These are phyloP conservation scores for Odontamblyopus rebecca DNA, from an alignment of 2,797 vertebrate species.

Conservation along the genomic window DNA sequence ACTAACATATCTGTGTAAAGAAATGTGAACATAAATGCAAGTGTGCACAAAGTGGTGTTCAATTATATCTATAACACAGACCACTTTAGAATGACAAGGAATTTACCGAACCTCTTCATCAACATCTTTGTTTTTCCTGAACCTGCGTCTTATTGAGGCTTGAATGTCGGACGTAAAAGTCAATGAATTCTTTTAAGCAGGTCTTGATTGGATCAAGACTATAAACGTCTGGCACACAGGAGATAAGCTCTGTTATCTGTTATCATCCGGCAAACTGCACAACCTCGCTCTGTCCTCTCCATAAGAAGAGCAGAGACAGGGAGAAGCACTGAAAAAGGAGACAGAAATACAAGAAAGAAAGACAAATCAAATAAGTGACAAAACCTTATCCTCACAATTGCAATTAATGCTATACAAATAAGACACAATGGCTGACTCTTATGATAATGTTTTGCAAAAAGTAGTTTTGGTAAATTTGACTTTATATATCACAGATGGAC, in stretches of 20 bases:
- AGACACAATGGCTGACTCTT: neutral
- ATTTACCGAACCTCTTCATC: slow-evolving; percentile 26
- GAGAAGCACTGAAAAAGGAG: slow-evolving; percentile 19
- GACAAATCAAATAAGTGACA: neutral
- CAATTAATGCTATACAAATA: neutral
- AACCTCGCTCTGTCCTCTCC: slow-evolving; percentile 60
- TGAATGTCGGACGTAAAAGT: slow-evolving; percentile 66
- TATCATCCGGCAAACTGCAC: slow-evolving; percentile 45
- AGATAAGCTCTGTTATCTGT: slow-evolving; percentile 81
- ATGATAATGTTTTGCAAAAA: too few species aligned
- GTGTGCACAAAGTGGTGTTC: neutral
- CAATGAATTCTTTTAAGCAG: slow-evolving; percentile 74
- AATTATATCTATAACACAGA: slow-evolving; percentile 13
- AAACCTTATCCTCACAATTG: neutral
- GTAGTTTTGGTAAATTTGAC: too few species aligned
- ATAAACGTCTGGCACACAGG: slow-evolving; percentile 66
- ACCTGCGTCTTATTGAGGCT: slow-evolving; percentile 48
- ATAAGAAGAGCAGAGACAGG: slow-evolving; percentile 26
- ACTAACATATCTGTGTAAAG: neutral
- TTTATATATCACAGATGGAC: too few species aligned
- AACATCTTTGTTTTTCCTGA: slow-evolving; percentile 38
- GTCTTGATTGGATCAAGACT: slow-evolving; percentile 71
- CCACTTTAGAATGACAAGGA: slow-evolving; percentile 23
- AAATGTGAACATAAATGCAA: neutral
- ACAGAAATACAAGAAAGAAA: slow-evolving; percentile 5